Evolutionary conservation across 2,888 invertebrate genomes (phyloP), one percentile per base, ranked within the genome.

Genomic region (Chaetoderma sp.): DNA sequence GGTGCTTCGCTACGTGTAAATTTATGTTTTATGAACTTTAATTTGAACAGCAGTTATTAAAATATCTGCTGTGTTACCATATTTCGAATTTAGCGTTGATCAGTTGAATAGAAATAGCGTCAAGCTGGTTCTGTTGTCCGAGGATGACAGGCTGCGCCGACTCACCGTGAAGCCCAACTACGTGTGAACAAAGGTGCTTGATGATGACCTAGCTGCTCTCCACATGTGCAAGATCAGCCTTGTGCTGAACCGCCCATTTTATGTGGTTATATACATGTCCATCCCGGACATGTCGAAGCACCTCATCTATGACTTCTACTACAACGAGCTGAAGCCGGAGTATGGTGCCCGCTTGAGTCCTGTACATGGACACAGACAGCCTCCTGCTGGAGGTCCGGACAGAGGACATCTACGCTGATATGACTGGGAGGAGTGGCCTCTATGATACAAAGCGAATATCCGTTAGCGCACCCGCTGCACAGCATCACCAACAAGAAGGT

Each of bases 241-340:
- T 1, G 23, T 8, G 2, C 49, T 47, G 2, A 2, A 47, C 23
- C 49, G 16, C 18, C 23, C 16, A 13, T 80, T 87, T 28, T 86
- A 86, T 65, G 69, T 82, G 1, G 86, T 86, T 16, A 79, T 86
- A 63, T n/a, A n/a, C n/a, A n/a, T n/a, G n/a, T 6, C 68, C 13
- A 79, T 87, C 59, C 70, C 87, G 45, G 87, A 87, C 57, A 30
- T 88, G 30, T 83, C 79, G 0, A 88, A 88, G 77, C 63, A 66
- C 1, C 68, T 81, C 23, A 82, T 88, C 75, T 87, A 86, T 65
- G 79, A 84, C 47, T 86, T 85, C 45, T 68, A 72, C 61, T 86
- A 85, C 63, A 75, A 80, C 63, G 80, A 73, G 42, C 69, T 83
- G 54, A 79, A 74, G 65, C 42, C 30, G 42, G 73, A 72, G 67